phyloP scores from a whole-genome alignment of 1,140 invertebrate genomes.

The Pissodes strobi region DNA sequence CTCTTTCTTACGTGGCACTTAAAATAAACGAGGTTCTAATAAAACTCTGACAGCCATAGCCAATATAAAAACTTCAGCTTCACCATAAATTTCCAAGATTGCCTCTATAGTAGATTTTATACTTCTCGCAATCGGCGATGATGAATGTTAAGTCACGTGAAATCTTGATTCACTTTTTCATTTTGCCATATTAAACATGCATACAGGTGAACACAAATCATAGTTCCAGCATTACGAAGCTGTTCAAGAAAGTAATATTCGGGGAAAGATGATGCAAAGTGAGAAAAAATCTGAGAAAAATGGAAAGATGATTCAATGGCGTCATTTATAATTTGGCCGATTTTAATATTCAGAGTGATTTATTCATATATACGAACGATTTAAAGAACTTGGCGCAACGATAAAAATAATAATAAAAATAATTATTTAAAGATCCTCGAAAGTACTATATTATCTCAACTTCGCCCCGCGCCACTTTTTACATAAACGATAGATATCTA shows the following conservation, averaged over 20 bases:
- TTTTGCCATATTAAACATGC: slow-evolving; percentile 40
- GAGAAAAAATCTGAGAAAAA: slow-evolving; percentile 23
- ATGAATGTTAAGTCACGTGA: slow-evolving; percentile 37
- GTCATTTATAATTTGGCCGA: slow-evolving; percentile 31
- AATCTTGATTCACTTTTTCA: slow-evolving; percentile 39
- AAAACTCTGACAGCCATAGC: slow-evolving; percentile 27
- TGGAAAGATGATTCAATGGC: slow-evolving; percentile 23
- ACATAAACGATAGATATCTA: too few species aligned
- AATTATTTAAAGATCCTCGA: too few species aligned
- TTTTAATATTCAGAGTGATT: too few species aligned
- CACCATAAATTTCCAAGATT: slow-evolving; percentile 33
- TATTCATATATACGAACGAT: too few species aligned
- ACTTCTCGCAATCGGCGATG: slow-evolving; percentile 35
- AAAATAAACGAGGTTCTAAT: slow-evolving; percentile 31
- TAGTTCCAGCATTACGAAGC: slow-evolving; percentile 21
- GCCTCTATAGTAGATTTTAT: slow-evolving; percentile 35
- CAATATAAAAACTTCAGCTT: slow-evolving; percentile 33
- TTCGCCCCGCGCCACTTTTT: too few species aligned
- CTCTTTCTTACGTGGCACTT: too few species aligned
- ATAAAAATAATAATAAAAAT: too few species aligned
- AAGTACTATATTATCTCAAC: too few species aligned
- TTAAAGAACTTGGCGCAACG: too few species aligned
- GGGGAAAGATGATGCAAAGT: slow-evolving; percentile 20
- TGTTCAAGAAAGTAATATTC: slow-evolving; percentile 30
- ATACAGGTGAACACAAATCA: slow-evolving; percentile 40